Evolutionary conservation across 2,888 invertebrate species (phyloP), one percentile per base, ranked within the genome.

Genomic region (Drosophila kambysellisi): DNA sequence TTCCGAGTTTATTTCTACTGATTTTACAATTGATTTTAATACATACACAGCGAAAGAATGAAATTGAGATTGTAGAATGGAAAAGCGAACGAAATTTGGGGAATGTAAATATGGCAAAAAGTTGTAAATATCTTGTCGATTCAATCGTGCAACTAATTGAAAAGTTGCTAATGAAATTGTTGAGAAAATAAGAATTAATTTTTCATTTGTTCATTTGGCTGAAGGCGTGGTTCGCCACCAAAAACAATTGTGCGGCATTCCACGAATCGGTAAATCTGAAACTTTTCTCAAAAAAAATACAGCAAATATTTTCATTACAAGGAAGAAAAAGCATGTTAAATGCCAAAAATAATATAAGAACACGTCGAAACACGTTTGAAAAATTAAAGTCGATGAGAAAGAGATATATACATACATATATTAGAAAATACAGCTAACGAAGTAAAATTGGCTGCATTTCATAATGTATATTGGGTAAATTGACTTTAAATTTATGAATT

Each of bases 11-110:
- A 81, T 88, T 89, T 89, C 86, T 66, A 72, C 89, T 79, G 84
- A 90, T 89, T 90, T 76, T 74, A 77, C 89, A 90, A 90, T 86
- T 86, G 86, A 90, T 90, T 90, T 86, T 83, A 74, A 89, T 81
- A 79, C 64, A 81, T 66, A 72, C 43, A 33, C 25, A 37, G 48
- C 20, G 9, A 25, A 37, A 51, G 43, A 50, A n/a, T 11, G 33
- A 6, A n/a, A 41, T 11, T 25, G n/a, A 20, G n/a, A n/a, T 39
- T 12, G 41, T 12, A 25, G 46, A 4, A 30, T 8, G 35, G 29
- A 30, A 32, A 12, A 3, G 37, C n/a, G n/a, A 51, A 25, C 20
- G 33, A 46, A 65, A 48, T 63, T 69, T 53, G 41, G 50, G 46
- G 50, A 48, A 39, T 41, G 52, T 39, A 30, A 53, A 81, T 63